Base-by-base conservation (phyloP, 64 coral and sea anemone genomes). In the Hydrozoanthus tunicans region DNA sequence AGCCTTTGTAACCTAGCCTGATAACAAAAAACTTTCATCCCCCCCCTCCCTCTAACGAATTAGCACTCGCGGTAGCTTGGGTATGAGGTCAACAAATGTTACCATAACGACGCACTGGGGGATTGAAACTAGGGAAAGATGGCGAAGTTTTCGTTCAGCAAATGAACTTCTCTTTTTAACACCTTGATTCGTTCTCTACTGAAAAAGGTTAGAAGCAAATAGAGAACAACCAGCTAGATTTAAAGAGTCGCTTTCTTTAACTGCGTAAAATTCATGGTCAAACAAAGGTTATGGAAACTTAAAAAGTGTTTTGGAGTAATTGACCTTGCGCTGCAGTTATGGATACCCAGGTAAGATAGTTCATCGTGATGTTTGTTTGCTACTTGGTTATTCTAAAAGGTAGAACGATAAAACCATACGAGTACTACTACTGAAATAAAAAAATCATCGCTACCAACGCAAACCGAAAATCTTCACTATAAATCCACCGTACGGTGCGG, bases 31-130 rank as follows among this genome's bases (percentile, higher is more conserved):
- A 69, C 14, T 5, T 79, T 17, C 20, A 20, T 12, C 77, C 54
- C 77, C 56, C 12, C 77, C 32, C 64, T 67, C 52, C 15, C 7
- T 20, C 20, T 20, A 20, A 53, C 6, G 23, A 68, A 55, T 17
- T 66, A 68, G 1, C 17, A 9, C 12, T 6, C 53, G 66, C 66
- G 24, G 7, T 7, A 32, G 83, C 13, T 68, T 86, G 83, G 69
- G 67, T 59, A 9, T 58, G 83, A 86, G 67, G 66, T 86, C 83
- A 86, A 86, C 67, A 86, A 86, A 71, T 56, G 83, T 86, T 73
- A 86, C 83, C 83, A 86, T 86, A 86, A 86, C 83, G 69, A 86
- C 83, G 24, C 20, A 25, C 60, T 43, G n/a, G 83, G 55, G 20
- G 13, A 73, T 72, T 17, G 59, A 73, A 73, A 17, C 69, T 3